Conservation (phyloP, 2,113 vertebrate genomes). For the Marmota monax region DNA sequence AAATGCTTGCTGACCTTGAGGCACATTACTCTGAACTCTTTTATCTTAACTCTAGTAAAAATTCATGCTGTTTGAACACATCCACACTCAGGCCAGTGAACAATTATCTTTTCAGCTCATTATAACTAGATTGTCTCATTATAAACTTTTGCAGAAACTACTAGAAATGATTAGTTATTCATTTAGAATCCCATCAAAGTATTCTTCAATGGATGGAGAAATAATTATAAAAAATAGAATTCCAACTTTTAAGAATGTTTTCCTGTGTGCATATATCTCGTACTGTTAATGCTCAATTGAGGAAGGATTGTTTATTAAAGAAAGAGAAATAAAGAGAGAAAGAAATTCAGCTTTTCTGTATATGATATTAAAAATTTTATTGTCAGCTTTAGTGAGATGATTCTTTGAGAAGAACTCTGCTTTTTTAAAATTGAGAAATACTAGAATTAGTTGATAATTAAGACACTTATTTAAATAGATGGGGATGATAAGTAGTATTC, state of each 20-base stretch:
- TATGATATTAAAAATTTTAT: slow-evolving; percentile 13
- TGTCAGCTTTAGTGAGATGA: background rate
- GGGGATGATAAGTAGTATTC: slow-evolving; percentile 29
- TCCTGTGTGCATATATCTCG: slow-evolving; percentile 22
- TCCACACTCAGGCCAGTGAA: background rate
- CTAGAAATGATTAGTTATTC: slow-evolving; percentile 57
- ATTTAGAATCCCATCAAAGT: slow-evolving; percentile 65
- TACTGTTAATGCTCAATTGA: slow-evolving; percentile 51
- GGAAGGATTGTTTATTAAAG: slow-evolving; percentile 24
- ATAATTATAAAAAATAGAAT: slow-evolving; percentile 65
- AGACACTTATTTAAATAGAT: background rate
- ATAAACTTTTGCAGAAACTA: slow-evolving; percentile 60
- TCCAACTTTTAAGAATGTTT: slow-evolving; percentile 48
- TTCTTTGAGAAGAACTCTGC: slow-evolving; percentile 38
- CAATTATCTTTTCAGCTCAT: slow-evolving; percentile 67
- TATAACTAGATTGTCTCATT: slow-evolving; percentile 48
- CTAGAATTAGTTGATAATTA: slow-evolving; percentile 41
- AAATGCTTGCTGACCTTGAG: slow-evolving; percentile 70
- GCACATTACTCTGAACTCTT: slow-evolving; percentile 40
- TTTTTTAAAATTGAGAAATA: slow-evolving; percentile 51
- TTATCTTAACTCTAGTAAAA: slow-evolving; percentile 45
- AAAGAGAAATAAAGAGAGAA: background rate
- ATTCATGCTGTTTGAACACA: slow-evolving; percentile 40
- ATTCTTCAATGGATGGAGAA: slow-evolving; percentile 60
- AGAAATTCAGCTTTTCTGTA: background rate